Percentiles rank a stretch among this genome's conserved stretches.
Evolutionary conservation across 2,113 vertebrate genomes (phyloP).

Genomic region (Zosterops hypoxanthus): DNA sequence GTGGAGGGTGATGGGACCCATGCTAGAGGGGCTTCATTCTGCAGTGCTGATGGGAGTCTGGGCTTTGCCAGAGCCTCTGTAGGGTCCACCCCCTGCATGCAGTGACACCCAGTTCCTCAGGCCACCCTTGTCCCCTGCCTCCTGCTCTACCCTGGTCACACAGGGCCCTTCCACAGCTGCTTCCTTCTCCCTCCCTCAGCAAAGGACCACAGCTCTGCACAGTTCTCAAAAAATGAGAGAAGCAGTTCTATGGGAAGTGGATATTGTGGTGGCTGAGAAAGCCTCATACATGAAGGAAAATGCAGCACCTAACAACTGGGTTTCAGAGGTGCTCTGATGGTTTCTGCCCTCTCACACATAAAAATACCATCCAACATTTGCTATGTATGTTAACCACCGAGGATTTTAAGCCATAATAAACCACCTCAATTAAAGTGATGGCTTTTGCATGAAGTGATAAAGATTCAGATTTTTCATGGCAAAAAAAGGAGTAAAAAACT

Average conservation of each 20-base stretch:
- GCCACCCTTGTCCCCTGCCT: neutral
- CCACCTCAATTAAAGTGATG: neutral
- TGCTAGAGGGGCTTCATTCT: neutral
- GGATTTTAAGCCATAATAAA: neutral
- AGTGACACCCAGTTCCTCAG: neutral
- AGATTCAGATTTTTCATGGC: neutral
- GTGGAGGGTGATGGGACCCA: fast-evolving
- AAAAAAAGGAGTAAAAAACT: neutral
- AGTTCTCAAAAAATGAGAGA: neutral
- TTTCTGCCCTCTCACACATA: neutral
- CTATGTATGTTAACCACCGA: neutral
- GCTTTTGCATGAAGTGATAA: neutral
- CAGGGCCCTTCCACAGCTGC: neutral
- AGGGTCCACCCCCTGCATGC: fast-evolving
- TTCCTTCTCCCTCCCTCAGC: neutral
- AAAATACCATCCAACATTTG: neutral
- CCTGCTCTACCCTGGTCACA: neutral
- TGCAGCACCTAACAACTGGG: neutral
- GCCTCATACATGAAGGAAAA: neutral
- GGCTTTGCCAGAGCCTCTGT: neutral
- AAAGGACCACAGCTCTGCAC: neutral
- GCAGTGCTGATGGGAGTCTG: neutral
- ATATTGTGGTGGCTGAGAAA: neutral
- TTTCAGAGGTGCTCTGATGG: neutral
- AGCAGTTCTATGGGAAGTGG: neutral